Base-by-base conservation (phyloP, 1,140 invertebrate species). In the fruit fly (Drosophila melanogaster) region DNA sequence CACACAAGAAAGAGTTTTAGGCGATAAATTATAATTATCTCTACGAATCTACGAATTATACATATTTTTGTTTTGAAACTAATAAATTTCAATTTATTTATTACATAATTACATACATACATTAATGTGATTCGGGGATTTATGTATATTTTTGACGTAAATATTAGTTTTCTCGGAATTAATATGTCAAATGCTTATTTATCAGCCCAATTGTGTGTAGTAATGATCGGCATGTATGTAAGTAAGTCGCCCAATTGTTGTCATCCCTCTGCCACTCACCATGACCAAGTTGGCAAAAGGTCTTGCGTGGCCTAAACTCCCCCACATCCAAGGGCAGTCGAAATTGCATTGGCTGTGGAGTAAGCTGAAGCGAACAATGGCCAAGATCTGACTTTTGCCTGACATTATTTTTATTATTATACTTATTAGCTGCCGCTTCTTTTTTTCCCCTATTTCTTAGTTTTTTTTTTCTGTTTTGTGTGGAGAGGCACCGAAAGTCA, bases 361-460 rank as follows among this genome's bases (percentile, higher is more conserved):
- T 44, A 72, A 56, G 49, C 53, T 12, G 7, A 51, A 40, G 35
- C 40, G 35, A 67, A 81, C 78, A 81, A 81, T 72, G 78, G 59
- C 71, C 51, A 56, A 56, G 50, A 56, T 66, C 44, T 59, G 64
- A 43, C 53, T 65, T 53, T 58, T 64, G 71, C 64, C 59, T 69
- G 66, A 74, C 46, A 87, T 76, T 79, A 72, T 72, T 57, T 76
- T 76, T 76, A 87, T 87, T 87, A 81, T 87, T 74, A 64, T 76
- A 71, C 57, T 78, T 87, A 83, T 83, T 87, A 73, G 59, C 30
- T 59, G 64, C 40, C 57, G 60, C 64, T 74, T 56, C 58, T 65
- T 67, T 79, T 71, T 55, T 30, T 0, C 30, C 64, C 70, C n/a
- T n/a, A n/a, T n/a, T 51, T 55, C 62, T 67, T 22, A 1, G 1